A percentile compares a stretch with the other conserved stretches of the same genome.
These are phyloP conservation scores for Enteromius mattozi DNA, from an alignment of 2,797 vertebrate species.

Conservation along the genomic window DNA sequence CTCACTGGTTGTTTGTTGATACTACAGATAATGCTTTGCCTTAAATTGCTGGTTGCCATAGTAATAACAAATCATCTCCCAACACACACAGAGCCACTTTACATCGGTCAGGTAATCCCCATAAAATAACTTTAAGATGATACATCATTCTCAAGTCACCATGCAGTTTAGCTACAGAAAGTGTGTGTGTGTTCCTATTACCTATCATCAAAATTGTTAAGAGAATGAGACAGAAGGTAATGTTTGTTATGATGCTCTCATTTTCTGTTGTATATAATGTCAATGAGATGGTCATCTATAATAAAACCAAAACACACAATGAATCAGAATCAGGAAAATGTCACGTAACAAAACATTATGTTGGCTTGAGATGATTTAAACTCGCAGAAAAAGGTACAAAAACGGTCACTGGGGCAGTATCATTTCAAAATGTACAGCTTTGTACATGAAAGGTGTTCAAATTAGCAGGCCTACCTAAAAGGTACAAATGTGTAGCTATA, in stretches of 20 bases:
- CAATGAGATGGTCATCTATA: slow-evolving; percentile 44
- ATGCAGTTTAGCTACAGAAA: not conserved
- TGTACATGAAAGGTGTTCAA: not conserved
- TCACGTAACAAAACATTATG: not conserved
- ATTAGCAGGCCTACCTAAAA: too few species aligned
- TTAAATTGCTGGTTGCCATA: slow-evolving; percentile 51
- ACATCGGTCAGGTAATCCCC: not conserved
- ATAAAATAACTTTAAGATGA: not conserved
- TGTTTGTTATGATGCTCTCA: slow-evolving; percentile 41
- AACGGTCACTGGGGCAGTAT: not conserved
- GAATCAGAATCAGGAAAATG: not conserved
- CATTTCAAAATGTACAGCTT: not conserved
- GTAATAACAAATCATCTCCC: not conserved
- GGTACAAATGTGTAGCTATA: too few species aligned
- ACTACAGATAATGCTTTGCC: slow-evolving; percentile 8
- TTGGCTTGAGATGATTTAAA: too few species aligned
- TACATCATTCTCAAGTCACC: not conserved
- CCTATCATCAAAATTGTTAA: not conserved
- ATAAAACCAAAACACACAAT: not conserved
- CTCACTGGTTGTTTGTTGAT: not conserved
- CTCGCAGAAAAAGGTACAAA: not conserved
- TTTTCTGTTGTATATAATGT: slow-evolving; percentile 46
- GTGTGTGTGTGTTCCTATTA: not conserved
- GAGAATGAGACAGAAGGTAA: not conserved
- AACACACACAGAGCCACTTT: not conserved